Evolutionary conservation across 2,888 invertebrate genomes (phyloP), one percentile per base, ranked within the genome.

Genomic region (Apotomis capreana): DNA sequence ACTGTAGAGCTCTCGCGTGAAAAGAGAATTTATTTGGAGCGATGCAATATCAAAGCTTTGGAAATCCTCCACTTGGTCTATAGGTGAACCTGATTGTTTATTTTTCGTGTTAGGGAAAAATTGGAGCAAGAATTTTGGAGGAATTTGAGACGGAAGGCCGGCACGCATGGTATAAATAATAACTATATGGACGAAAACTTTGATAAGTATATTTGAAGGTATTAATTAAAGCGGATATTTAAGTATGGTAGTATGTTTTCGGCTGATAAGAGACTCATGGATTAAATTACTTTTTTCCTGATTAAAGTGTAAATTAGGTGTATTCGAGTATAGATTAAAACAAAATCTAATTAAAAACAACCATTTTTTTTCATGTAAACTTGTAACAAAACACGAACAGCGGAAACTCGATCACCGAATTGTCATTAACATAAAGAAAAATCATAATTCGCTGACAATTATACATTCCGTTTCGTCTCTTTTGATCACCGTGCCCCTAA

Each of bases 21-120:
- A 55, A 70, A 59, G 64, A 61, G 49, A 61, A 67, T 67, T 62
- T 67, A 67, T 70, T 61, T 37, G 55, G 51, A 61, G 26, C 44
- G 44, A 46, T 69, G 61, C 57, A 52, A 57, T 62, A 61, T n/a
- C 37, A 51, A 58, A 40, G 65, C 70, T 61, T 55, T n/a, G 57
- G 49, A 46, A 65, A 46, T 58, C 26, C 49, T 9, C 46, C n/a
- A 15, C 37, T 61, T 46, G 57, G 69, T 69, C 55, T 61, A 65
- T 70, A 65, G 49, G 54, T 26, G 44, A 64, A 26, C 36, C 37
- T 49, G 54, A 70, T 49, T 63, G 62, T 69, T 57, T 62, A 46
- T 49, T 63, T 58, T 55, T 52, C n/a, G 57, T 44, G 57, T 49
- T 51, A 6, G 26, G 10, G 12, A 51, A 9, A 9, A 63, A 52